Percentiles rank a stretch among this genome's conserved stretches.
phyloP scores from a whole-genome alignment of 2,113 vertebrate species.

The Oxyura jamaicensis region DNA sequence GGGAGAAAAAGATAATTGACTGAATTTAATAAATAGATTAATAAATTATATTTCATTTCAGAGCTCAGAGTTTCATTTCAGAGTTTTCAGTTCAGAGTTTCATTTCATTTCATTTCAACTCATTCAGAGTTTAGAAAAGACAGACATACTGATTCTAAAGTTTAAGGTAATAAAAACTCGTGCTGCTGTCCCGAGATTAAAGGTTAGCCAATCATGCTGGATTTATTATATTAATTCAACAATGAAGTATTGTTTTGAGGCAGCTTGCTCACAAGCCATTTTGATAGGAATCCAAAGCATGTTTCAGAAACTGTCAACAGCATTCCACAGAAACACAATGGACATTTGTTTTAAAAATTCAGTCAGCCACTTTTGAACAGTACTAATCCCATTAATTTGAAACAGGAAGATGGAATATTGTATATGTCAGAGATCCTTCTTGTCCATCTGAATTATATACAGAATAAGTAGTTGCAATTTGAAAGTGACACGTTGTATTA shows the following conservation, averaged over 20 bases:
- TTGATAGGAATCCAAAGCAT: constrained; percentile 82
- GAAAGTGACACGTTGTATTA: neutral
- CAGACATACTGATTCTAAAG: constrained; percentile 31
- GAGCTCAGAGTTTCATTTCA: too few relatives aligned
- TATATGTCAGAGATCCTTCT: neutral
- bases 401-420: constrained; percentile 55
- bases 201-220: constrained; percentile 77
- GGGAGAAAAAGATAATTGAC: neutral
- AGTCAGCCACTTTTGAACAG: constrained; percentile 59
- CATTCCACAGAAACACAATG: constrained; percentile 80
- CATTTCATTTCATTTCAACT: too few relatives aligned
- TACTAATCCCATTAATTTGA: constrained; percentile 68
- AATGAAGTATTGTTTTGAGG: constrained; percentile 80
- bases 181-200: constrained; percentile 69
- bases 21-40: neutral
- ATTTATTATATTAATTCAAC: constrained; percentile 76
- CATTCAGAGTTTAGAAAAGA: constrained; percentile 26
- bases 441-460: constrained; percentile 45
- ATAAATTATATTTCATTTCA: constrained; percentile 14
- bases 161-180: constrained; percentile 62
- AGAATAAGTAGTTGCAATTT: constrained; percentile 49
- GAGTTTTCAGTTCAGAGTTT: too few relatives aligned
- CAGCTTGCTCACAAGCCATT: constrained; percentile 77
- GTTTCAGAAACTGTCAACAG: constrained; percentile 81
- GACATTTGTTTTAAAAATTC: constrained; percentile 70